A percentile compares a stretch with the other conserved stretches of the same genome.
phyloP scores from a whole-genome alignment of 2,888 invertebrate genomes.

The Epirrhoe alternata region DNA sequence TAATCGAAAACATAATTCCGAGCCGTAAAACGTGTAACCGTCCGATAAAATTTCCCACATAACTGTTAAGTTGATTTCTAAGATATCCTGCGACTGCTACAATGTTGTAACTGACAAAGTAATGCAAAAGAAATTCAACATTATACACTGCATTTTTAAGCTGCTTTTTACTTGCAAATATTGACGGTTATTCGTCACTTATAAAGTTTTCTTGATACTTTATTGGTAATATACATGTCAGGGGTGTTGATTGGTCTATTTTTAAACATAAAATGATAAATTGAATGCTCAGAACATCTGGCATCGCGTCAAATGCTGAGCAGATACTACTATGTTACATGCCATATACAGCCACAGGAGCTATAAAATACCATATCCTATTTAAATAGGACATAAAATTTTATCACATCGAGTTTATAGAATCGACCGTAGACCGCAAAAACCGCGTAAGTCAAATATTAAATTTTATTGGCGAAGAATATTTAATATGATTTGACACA shows the following conservation, averaged over 20 bases:
- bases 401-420: conserved; percentile 40
- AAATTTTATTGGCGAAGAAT: conserved; percentile 39
- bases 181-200: background rate
- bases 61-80: background rate
- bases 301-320: conserved; percentile 7
- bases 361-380: conserved; percentile 38
- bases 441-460: conserved; percentile 42
- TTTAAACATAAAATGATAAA: conserved; percentile 20
- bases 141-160: background rate
- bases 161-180: background rate
- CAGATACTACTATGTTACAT: conserved; percentile 11
- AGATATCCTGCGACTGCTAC: background rate
- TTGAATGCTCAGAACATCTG: conserved; percentile 21
- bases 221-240: background rate
- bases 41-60: background rate
- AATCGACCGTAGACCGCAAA: conserved; percentile 32
- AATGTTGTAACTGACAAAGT: background rate
- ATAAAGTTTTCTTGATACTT: background rate
- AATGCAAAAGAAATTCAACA: background rate
- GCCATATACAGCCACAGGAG: conserved; percentile 25
- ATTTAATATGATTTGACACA: conserved; percentile 37
- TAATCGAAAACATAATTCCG: background rate
- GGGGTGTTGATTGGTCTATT: conserved; percentile 10
- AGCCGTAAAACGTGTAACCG: background rate
- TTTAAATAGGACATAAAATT: conserved; percentile 37